Base-by-base conservation (phyloP, 53 echinoderm and acorn worm genomes). In the Actinopyga echinites region DNA sequence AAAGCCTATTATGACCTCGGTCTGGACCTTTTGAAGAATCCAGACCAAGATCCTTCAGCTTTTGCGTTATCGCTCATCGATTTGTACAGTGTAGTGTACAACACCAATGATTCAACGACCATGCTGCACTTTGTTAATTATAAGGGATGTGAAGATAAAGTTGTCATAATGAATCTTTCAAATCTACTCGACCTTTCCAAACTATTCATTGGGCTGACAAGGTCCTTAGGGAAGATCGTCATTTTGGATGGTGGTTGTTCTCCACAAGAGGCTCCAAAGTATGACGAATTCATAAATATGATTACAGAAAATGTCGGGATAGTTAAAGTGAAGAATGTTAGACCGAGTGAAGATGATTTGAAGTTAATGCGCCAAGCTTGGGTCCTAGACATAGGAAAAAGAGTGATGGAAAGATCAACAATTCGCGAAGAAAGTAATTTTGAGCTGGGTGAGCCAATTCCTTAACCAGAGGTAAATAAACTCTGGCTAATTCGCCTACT, bases 61-160 rank as follows among this genome's bases (percentile, higher is more conserved):
- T 59, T 59, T 11, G 59, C 12, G 28, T 59, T 59, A 59, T 59
- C 59, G 8, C 59, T 59, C 59, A 59, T 59, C 59, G 59, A 59
- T 59, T 4, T 59, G 59, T 59, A 28, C 59, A 59, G 28, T 59
- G 59, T 59, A 59, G 59, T 19, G 59, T 59, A 7, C 59, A 59
- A 59, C 59, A 59, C 59, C 28, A 19, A 59, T 59, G 23, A 59
- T 11, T 59, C 59, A 28, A 59, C 59, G 28, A 59, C 59, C 59
- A 59, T 24, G 59, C 59, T 59, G 59, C 59, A 59, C 28, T 59
- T 59, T 59, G 22, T 59, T 59, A 59, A 59, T 28, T 59, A 59
- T 4, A 59, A 19, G 28, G 59, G 59, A 28, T 59, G 59, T 59
- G 59, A 59, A 59, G 59, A 59, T 59, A 59, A 59, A 59, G 22